These are phyloP conservation scores for Haliclona indistincta DNA, from an alignment of 37 sponge, comb jelly and placozoan genomes.

Conservation along the genomic window DNA sequence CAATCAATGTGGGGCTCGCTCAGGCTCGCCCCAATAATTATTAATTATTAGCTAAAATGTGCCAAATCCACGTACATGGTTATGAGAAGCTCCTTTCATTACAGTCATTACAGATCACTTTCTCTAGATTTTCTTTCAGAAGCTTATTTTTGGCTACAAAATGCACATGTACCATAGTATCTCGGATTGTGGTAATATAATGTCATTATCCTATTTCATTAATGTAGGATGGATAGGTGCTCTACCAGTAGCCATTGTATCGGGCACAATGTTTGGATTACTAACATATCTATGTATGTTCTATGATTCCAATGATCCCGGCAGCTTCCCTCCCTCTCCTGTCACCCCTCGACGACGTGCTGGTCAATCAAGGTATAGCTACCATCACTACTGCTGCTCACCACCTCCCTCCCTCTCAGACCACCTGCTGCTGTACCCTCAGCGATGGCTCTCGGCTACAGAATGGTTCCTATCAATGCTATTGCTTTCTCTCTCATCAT, in stretches of 20 bases:
- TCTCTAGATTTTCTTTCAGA: no score
- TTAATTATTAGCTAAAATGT: no score
- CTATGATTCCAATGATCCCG: slow-evolving; percentile 63
- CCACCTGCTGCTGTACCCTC: background rate
- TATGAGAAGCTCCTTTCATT: no score
- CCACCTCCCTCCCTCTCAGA: background rate
- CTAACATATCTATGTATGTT: slow-evolving; percentile 52
- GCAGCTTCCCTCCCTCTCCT: slow-evolving; percentile 66
- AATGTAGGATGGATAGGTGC: slow-evolving; percentile 51
- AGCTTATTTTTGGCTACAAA: no score
- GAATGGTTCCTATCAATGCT: slow-evolving; percentile 46
- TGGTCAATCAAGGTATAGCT: background rate
- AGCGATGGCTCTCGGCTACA: slow-evolving; percentile 20
- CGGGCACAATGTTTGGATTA: slow-evolving; percentile 14
- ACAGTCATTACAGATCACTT: no score
- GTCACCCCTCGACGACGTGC: slow-evolving; percentile 32
- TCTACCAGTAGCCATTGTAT: slow-evolving; percentile 4
- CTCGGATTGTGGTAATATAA: no score
- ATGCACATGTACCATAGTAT: no score
- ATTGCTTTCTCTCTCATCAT: slow-evolving; percentile 33
- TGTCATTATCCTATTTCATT: no score
- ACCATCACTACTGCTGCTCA: background rate
- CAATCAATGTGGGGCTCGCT: no score
- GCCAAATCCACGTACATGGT: no score
- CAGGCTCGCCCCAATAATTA: no score